Conservation (phyloP, 2,888 invertebrate species). For the Polydrusus tereticollis region DNA sequence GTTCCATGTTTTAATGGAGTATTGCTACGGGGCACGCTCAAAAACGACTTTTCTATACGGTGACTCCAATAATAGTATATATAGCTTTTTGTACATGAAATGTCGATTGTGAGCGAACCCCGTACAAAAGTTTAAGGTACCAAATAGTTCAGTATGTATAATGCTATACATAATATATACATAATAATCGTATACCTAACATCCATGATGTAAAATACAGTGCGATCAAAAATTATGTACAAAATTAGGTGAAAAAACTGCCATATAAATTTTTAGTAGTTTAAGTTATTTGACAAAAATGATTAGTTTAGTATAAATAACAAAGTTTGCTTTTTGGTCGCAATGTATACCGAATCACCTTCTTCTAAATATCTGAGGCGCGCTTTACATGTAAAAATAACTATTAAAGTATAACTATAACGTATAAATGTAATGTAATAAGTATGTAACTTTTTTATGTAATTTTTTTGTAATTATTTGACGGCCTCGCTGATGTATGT, state of each 20-base stretch:
- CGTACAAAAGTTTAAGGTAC: conserved; percentile 57
- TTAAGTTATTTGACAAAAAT: neutral
- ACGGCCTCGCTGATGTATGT: conserved; percentile 48
- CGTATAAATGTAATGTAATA: no score
- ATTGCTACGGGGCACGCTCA: conserved; percentile 26
- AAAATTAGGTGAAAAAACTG: neutral
- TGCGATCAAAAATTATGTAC: conserved; percentile 3
- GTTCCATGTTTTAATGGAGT: conserved; percentile 65
- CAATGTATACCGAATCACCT: neutral
- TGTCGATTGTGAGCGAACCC: conserved; percentile 8
- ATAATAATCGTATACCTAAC: conserved; percentile 9
- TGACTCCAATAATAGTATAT: conserved; percentile 29
- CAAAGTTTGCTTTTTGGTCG: conserved; percentile 8
- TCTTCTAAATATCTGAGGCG: conserved; percentile 19
- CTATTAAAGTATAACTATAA: conserved; percentile 1
- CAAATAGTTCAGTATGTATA: conserved; percentile 56
- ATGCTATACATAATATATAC: no score
- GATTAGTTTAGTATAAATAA: neutral
- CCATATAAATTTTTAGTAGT: neutral
- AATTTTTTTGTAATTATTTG: conserved; percentile 47
- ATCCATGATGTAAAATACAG: neutral
- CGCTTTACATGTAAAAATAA: conserved; percentile 35
- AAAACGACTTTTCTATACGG: conserved; percentile 5
- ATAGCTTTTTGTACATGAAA: neutral
- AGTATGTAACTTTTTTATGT: conserved; percentile 26